Percentiles rank a stretch among this genome's conserved stretches.
Conservation (phyloP, 2,113 vertebrate species). For the Macrotis lagotis region DNA sequence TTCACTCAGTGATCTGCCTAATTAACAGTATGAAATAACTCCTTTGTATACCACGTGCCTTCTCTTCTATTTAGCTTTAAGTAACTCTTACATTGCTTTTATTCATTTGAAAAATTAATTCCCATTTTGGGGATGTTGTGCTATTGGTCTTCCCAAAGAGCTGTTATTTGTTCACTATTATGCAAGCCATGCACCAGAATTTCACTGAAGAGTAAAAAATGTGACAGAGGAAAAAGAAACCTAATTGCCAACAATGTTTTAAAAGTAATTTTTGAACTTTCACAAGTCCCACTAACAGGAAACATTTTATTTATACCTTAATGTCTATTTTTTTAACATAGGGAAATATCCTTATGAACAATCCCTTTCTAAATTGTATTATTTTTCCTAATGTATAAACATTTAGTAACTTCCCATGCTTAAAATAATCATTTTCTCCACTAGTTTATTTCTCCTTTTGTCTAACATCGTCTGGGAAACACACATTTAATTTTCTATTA, state of each 20-base stretch:
- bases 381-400: slow-evolving; percentile 26
- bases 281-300: slow-evolving; percentile 61
- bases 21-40: slow-evolving; percentile 56
- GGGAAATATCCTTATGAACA: slow-evolving; percentile 47
- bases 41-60: slow-evolving; percentile 38
- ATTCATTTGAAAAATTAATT: background rate
- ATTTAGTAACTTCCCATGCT: slow-evolving; percentile 35
- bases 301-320: slow-evolving; percentile 45
- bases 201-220: slow-evolving; percentile 59
- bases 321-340: slow-evolving; percentile 65
- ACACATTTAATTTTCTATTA: slow-evolving; percentile 16
- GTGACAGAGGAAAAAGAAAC: slow-evolving; percentile 29
- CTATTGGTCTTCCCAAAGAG: background rate
- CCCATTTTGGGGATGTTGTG: background rate
- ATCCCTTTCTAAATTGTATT: slow-evolving; percentile 27
- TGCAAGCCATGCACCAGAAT: slow-evolving; percentile 56
- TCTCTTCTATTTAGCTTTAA: slow-evolving; percentile 42
- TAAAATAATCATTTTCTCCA: background rate
- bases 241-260: background rate
- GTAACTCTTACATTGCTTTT: slow-evolving; percentile 21
- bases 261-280: slow-evolving; percentile 25
- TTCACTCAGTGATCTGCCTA: slow-evolving; percentile 57
- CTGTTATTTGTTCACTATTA: slow-evolving; percentile 19
- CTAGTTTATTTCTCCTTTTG: slow-evolving; percentile 16
- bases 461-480: slow-evolving; percentile 37